Percentiles rank a stretch among this genome's conserved stretches.
These are phyloP conservation scores for Sycophila texana DNA, from an alignment of 2,888 invertebrate species.

Conservation along the genomic window DNA sequence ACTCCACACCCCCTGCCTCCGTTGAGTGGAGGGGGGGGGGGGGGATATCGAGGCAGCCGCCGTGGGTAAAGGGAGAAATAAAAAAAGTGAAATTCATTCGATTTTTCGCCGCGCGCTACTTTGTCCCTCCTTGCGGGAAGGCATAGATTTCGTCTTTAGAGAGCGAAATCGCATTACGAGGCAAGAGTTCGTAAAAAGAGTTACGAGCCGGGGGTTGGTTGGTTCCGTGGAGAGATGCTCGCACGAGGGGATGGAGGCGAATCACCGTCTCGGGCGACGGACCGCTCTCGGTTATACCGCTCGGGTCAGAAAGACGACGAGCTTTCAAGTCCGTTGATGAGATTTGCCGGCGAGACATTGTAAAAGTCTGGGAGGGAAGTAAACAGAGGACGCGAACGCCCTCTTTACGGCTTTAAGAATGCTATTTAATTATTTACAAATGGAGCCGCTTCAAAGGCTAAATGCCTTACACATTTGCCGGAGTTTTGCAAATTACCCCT, in stretches of 20 bases:
- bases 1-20: too few species aligned
- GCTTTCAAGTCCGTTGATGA: constrained; percentile 53
- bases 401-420: constrained; percentile 24
- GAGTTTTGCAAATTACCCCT: too few species aligned
- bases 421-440: constrained; percentile 43
- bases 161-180: constrained; percentile 51
- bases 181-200: constrained; percentile 56
- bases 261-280: neutral
- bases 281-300: neutral
- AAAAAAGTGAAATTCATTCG: constrained; percentile 46
- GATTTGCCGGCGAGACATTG: constrained; percentile 48
- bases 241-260: neutral
- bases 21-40: neutral
- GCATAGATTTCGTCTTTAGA: constrained; percentile 32
- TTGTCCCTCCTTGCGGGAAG: neutral
- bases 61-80: neutral
- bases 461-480: neutral
- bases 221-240: neutral
- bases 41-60: too few species aligned
- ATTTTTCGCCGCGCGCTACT: constrained; percentile 25
- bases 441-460: neutral
- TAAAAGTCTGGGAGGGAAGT: constrained; percentile 19
- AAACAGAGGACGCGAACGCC: constrained; percentile 10
- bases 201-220: constrained; percentile 22
- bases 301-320: constrained; percentile 24